Evolutionary conservation across 2,113 vertebrate species (phyloP), one percentile per base, ranked within the genome.

Genomic region (Takifugu flavidus): DNA sequence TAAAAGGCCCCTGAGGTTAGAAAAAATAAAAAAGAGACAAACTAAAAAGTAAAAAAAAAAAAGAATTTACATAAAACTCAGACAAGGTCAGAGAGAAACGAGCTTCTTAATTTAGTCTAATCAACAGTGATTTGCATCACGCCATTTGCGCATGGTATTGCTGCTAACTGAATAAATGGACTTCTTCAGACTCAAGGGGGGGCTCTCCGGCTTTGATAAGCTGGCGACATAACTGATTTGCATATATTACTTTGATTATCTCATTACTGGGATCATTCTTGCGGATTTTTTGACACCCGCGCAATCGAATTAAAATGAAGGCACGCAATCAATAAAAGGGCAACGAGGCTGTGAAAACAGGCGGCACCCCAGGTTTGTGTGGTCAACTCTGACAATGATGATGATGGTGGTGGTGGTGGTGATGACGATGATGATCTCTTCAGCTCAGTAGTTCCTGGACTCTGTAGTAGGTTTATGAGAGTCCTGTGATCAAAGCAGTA

Each of bases 81-180:
- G 97, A 98, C 97, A 98, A 98, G 96, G 95, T 99, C 96, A 98
- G 95, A 93, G 93, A 97, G 94, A 93, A 97, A 94, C 91, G 92
- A 96, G 95, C 90, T 95, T 95, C 94, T 97, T 97, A 96, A 98
- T 98, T 99, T 96, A 93, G 95, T 96, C 95, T 98, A 99, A 99
- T 99, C 97, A 99, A 97, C 95, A 96, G 95, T 96, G 95, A 99
- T 99, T 99, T 99, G 96, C 97, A 99, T 98, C 93, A 93, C 89
- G 82, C 93, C 95, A 95, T 97, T 95, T 94, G 94, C 93, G 94
- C 93, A 94, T 92, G 94, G 95, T 98, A 95, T 98, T 95, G 96
- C 95, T 93, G 94, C 96, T 98, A 98, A 98, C 94, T 97, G 95
- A 98, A 98, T 98, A 99, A 98, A 96, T 95, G 95, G 96, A 98